Base-by-base conservation (phyloP, 2,797 vertebrate species). In the Neosilurus hyrtlii region DNA sequence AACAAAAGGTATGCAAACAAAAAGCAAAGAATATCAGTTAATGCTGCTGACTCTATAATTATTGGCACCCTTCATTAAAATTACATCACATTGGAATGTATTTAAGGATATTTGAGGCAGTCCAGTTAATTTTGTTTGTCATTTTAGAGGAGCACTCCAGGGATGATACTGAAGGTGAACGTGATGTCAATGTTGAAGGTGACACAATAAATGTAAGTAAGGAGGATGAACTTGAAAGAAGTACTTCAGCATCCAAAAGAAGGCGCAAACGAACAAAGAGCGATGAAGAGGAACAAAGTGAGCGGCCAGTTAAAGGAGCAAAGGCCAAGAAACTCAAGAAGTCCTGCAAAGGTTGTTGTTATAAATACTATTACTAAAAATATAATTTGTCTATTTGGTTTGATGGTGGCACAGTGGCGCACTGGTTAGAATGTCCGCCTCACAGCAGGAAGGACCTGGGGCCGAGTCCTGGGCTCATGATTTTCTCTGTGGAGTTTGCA, bases 101-200 rank as follows among this genome's bases (percentile, higher is more conserved):
- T 62, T 35, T 35, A 79, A 63, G 24, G 14, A 24, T 24, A 43
- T 43, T 83, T 76, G 35, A 3, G 14, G 35, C 22, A 76, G 35
- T 26, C 7, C 3, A 30, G 26, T 52, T 59, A 14, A 61, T 51
- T 59, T 52, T n/a, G 11, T 75, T 81, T 77, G 30, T 68, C 7
- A 24, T 85, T 86, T 87, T 76, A 84, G 82, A 59, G 6, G 77
- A 52, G 26, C 54, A 15, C 2, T 30, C 63, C 5, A 83, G 70
- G n/a, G 37, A 18, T 30, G 83, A 80, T 37, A 73, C 16, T n/a
- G 67, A 78, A 43, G 49, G 16, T 56, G 79, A 84, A 52, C 1
- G 51, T 11, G 20, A 35, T 18, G 24, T 67, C 18, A 66, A 22
- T 35, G 49, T 20, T 20, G 59, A 61, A 9, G 35, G 37, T 54